Percentiles rank a stretch among this genome's conserved stretches.
These are phyloP conservation scores for Orgyia antiqua DNA, from an alignment of 2,888 invertebrate genomes.

Conservation along the genomic window DNA sequence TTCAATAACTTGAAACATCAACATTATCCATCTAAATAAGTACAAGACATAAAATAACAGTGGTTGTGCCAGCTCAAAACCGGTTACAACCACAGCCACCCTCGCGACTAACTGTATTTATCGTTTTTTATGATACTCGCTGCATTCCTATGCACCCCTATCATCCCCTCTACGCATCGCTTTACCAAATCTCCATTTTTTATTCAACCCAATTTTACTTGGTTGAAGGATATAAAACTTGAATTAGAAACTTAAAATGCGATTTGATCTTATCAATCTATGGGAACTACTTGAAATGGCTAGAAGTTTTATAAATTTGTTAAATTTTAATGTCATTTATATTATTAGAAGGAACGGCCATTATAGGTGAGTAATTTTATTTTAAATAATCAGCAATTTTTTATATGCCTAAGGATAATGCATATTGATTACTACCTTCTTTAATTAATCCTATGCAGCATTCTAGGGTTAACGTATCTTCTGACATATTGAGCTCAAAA, in stretches of 20 bases:
- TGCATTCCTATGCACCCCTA: conserved; percentile 70
- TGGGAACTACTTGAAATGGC: too few species aligned
- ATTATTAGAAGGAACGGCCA: too few species aligned
- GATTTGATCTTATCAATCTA: background rate
- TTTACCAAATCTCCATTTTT: conserved; percentile 26
- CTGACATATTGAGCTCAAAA: too few species aligned
- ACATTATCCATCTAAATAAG: conserved; percentile 3
- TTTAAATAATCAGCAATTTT: too few species aligned
- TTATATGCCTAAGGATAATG: too few species aligned
- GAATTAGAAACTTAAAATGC: background rate
- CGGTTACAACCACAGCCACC: conserved; percentile 46
- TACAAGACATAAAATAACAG: conserved; percentile 37
- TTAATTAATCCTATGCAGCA: too few species aligned
- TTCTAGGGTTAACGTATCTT: too few species aligned
- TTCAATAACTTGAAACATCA: conserved; percentile 1
- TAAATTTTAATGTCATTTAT: too few species aligned
- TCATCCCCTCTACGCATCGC: conserved; percentile 39
- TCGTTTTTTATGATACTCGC: conserved; percentile 53
- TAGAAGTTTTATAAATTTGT: too few species aligned
- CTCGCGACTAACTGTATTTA: conserved; percentile 66
- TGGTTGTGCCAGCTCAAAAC: conserved; percentile 38
- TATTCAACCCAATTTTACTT: conserved; percentile 16
- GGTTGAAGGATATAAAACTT: conserved; percentile 2
- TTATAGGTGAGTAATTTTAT: too few species aligned
- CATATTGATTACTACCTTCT: too few species aligned